Evolutionary conservation across 2,113 vertebrate species (phyloP).

Genomic region (Ciconia stormi): DNA sequence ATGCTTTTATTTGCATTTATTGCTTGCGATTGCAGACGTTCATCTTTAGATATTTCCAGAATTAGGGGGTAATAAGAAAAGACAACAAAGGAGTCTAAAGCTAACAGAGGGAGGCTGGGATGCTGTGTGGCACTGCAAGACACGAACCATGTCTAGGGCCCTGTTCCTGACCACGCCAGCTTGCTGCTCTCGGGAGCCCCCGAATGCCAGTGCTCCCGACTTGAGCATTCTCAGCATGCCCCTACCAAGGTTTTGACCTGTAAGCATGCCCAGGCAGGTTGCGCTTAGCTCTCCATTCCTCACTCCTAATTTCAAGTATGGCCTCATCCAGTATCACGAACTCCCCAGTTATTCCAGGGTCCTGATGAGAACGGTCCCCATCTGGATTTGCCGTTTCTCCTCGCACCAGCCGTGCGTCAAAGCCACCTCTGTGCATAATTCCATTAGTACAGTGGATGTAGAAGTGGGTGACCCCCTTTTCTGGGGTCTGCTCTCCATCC

Average conservation of each 20-base stretch:
- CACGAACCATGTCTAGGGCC: neutral
- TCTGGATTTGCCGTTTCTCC: neutral
- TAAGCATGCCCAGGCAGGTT: neutral
- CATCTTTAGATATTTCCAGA: neutral
- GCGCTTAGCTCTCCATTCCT: neutral
- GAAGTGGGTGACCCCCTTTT: neutral
- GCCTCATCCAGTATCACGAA: neutral
- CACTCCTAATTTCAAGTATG: neutral
- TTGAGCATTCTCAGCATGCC: neutral
- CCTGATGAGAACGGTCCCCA: neutral
- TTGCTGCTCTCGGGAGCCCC: neutral
- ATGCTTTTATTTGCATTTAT: neutral
- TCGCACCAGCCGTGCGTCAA: neutral
- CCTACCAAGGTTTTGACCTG: neutral
- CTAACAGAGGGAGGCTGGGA: neutral
- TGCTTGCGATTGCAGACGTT: neutral
- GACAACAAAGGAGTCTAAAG: neutral
- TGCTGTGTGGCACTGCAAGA: neutral
- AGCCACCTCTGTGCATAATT: neutral
- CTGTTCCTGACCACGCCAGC: rapidly evolving
- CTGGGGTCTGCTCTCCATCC: neutral
- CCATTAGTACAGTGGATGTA: neutral
- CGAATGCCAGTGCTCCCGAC: neutral
- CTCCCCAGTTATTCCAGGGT: neutral
- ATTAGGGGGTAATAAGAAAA: neutral